Base-by-base conservation (phyloP, 2,113 vertebrate species). In the Pteruthius melanotis region DNA sequence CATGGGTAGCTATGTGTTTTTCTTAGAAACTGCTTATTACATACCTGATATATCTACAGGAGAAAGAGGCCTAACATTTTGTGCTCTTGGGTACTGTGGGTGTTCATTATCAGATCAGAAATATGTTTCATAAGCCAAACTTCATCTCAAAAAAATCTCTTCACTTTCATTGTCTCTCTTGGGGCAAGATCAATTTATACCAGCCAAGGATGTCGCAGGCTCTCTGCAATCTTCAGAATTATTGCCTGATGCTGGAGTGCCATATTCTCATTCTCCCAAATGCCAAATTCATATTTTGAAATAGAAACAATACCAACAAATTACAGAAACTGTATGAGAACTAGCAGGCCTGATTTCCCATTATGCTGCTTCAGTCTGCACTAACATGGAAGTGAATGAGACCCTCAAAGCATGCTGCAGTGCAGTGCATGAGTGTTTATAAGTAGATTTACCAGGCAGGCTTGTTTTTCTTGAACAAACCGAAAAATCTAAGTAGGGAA, bases 51-150 rank as follows among this genome's bases (percentile, higher is more conserved):
- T 8, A 65, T 59, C 54, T 66, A 50, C 19, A 52, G 70, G 45
- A 93, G 59, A 72, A 89, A 59, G 28, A 72, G 11, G 27, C 30
- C 27, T 94, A 45, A 77, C 1, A 4, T 50, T 20, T 2, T 57
- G 15, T 77, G 54, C n/a, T 95, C 7, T 42, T 89, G 27, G 50
- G 24, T 53, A 35, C 30, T 1, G 2, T 66, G 56, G 19, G 23
- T 81, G 45, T 22, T 90, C 35, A 63, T 90, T 93, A 81, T 77
- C 68, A 83, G 26, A 94, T 65, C 50, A 93, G 54, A 95, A 87
- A 74, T 72, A 33, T 45, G 54, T 72, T 85, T 87, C 59, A 80
- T 50, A 69, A 45, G 45, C 35, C 76, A 80, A 64, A 82, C 45
- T 91, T 75, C 22, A 68, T 75, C 78, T 44, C 52, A 83, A 82